phyloP scores from a whole-genome alignment of 2,113 vertebrate species.

The Phylloscopus whistleri region DNA sequence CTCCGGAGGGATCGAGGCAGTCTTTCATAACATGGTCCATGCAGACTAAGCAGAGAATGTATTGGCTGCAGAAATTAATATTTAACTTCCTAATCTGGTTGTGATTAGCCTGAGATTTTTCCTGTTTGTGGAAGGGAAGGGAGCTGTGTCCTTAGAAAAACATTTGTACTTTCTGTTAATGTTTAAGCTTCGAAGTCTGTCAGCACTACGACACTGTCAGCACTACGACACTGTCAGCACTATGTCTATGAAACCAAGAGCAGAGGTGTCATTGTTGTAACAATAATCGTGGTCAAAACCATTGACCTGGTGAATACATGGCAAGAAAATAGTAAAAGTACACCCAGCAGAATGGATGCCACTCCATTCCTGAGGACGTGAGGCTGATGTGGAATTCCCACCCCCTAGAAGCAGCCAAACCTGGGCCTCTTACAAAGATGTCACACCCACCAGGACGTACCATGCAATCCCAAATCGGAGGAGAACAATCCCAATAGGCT shows the following conservation, averaged over 20 bases:
- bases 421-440: fast-evolving
- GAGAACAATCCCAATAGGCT: neutral
- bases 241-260: neutral
- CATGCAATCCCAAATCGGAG: neutral
- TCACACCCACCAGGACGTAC: neutral
- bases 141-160: neutral
- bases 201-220: neutral
- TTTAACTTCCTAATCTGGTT: neutral
- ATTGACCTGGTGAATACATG: neutral
- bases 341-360: neutral
- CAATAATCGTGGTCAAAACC: neutral
- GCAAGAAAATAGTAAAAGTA: neutral
- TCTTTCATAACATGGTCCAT: too few relatives aligned
- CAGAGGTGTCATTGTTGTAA: neutral
- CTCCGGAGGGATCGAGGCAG: too few relatives aligned
- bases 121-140: neutral
- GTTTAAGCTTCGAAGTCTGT: neutral
- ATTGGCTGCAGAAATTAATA: neutral
- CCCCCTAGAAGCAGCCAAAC: neutral
- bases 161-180: neutral
- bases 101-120: neutral
- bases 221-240: neutral
- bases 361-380: neutral
- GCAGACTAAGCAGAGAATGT: neutral
- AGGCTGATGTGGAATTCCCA: neutral